Evolutionary conservation across 2,797 vertebrate genomes (phyloP).

Genomic region (Enoplosus armatus): DNA sequence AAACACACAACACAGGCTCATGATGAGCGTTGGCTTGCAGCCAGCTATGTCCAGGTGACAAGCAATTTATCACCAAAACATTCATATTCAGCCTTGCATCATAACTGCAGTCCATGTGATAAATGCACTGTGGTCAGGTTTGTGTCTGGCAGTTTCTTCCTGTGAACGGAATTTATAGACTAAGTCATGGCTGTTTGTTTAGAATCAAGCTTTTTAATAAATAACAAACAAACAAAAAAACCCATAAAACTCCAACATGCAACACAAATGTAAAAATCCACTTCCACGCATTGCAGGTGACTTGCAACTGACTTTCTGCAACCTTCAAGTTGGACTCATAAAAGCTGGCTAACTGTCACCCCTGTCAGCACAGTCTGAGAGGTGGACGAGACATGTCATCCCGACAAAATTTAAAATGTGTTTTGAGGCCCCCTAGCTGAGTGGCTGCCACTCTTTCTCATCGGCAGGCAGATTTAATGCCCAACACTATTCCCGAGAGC

Average conservation of each 20-base stretch:
- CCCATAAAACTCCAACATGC: constrained; percentile 1
- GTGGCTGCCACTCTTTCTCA: constrained; percentile 79
- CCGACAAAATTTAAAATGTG: constrained; percentile 81
- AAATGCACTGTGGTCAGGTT: constrained; percentile 34
- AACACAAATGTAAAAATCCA: constrained; percentile 34
- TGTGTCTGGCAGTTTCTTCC: constrained; percentile 24
- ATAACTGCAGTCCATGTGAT: constrained; percentile 47
- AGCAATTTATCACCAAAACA: constrained; percentile 55
- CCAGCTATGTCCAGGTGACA: constrained; percentile 42
- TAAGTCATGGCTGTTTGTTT: constrained; percentile 4
- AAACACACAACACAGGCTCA: constrained; percentile 45
- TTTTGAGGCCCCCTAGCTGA: constrained; percentile 78
- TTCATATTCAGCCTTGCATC: constrained; percentile 62
- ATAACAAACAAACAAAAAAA: constrained; percentile 8
- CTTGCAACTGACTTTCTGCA: constrained; percentile 65
- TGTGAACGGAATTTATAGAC: constrained; percentile 20
- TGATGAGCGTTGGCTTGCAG: constrained; percentile 20
- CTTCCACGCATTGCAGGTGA: constrained; percentile 16
- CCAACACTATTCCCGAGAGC: constrained; percentile 68
- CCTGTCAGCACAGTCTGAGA: constrained; percentile 73
- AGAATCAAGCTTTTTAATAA: constrained; percentile 6
- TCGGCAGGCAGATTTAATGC: constrained; percentile 80
- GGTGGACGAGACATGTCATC: constrained; percentile 78
- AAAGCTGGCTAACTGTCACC: constrained; percentile 78
- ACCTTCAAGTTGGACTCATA: constrained; percentile 74